A percentile compares a stretch with the other conserved stretches of the same genome.
Evolutionary conservation across 2,113 vertebrate genomes (phyloP).

Genomic region (Chaenocephalus aceratus): DNA sequence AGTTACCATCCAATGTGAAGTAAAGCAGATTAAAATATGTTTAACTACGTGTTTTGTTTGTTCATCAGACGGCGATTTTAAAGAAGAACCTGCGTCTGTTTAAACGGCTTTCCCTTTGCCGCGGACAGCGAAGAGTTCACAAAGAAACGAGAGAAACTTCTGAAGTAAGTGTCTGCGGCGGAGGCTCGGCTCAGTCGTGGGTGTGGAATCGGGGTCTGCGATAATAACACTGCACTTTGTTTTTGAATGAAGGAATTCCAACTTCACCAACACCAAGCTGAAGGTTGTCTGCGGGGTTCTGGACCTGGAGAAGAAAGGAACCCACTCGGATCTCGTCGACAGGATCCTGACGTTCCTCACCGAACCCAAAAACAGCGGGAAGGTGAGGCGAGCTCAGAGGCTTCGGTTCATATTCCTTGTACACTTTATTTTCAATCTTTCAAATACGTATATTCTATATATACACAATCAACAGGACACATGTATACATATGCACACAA

Average conservation of each 20-base stretch:
- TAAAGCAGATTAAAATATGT: too few species aligned
- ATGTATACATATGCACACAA: too few species aligned
- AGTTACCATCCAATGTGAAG: too few species aligned
- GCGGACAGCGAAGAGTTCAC: slow-evolving; percentile 89
- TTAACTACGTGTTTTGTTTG: background rate
- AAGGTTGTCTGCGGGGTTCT: slow-evolving; percentile 93
- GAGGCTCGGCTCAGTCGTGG: background rate
- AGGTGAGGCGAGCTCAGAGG: slow-evolving; percentile 79
- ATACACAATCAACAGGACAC: too few species aligned
- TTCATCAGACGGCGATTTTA: slow-evolving; percentile 86
- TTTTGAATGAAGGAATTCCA: slow-evolving; percentile 41
- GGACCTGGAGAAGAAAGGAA: slow-evolving; percentile 96
- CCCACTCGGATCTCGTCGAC: slow-evolving; percentile 90
- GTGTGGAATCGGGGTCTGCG: background rate
- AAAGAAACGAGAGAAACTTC: slow-evolving; percentile 93
- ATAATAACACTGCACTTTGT: background rate
- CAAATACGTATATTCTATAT: too few species aligned
- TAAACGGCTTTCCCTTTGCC: slow-evolving; percentile 93
- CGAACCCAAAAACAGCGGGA: slow-evolving; percentile 93
- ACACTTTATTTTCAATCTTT: too few species aligned
- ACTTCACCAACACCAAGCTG: slow-evolving; percentile 84
- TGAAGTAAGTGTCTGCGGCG: slow-evolving; percentile 83
- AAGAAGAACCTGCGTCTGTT: slow-evolving; percentile 97
- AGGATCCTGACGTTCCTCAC: slow-evolving; percentile 93
- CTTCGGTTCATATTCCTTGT: background rate